phyloP scores from a whole-genome alignment of 1,140 invertebrate species.

The Drosophila mauritiana region DNA sequence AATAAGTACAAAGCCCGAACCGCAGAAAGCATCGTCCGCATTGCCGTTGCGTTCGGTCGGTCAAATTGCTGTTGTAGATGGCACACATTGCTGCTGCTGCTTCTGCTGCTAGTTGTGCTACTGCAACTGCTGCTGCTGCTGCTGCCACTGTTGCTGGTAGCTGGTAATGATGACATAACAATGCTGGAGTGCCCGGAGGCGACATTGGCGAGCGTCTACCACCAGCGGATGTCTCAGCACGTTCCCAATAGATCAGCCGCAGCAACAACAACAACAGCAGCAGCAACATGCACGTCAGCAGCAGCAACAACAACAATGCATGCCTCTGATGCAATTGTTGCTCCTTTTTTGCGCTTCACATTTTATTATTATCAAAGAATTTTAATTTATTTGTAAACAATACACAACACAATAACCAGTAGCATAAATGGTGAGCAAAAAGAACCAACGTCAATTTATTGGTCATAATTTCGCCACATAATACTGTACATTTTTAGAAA shows the following conservation, averaged over 20 bases:
- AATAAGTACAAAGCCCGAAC: conserved; percentile 59
- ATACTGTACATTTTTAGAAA: no score
- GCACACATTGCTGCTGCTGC: conserved; percentile 45
- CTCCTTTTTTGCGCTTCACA: conserved; percentile 28
- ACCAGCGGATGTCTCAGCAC: conserved; percentile 73
- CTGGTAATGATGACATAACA: conserved; percentile 82
- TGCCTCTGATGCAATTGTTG: conserved; percentile 55
- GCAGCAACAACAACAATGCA: conserved; percentile 19
- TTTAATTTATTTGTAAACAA: conserved; percentile 82
- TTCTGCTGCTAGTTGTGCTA: conserved; percentile 15
- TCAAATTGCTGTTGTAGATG: conserved; percentile 49
- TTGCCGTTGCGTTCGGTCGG: conserved; percentile 41
- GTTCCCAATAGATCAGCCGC: conserved; percentile 79
- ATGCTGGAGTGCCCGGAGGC: conserved; percentile 77
- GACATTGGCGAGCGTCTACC: conserved; percentile 56
- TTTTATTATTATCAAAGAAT: conserved; percentile 76
- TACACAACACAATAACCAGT: conserved; percentile 33
- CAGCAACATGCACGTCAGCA: conserved; percentile 29
- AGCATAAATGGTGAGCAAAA: background rate
- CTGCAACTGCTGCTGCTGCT: conserved; percentile 7
- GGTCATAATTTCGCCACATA: background rate
- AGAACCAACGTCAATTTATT: conserved; percentile 24
- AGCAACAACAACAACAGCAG: conserved; percentile 39
- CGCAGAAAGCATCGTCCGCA: conserved; percentile 59
- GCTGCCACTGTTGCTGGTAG: conserved; percentile 32